These are phyloP conservation scores for Tolmerus cingulatus DNA, from an alignment of 2,888 invertebrate species.

Conservation along the genomic window DNA sequence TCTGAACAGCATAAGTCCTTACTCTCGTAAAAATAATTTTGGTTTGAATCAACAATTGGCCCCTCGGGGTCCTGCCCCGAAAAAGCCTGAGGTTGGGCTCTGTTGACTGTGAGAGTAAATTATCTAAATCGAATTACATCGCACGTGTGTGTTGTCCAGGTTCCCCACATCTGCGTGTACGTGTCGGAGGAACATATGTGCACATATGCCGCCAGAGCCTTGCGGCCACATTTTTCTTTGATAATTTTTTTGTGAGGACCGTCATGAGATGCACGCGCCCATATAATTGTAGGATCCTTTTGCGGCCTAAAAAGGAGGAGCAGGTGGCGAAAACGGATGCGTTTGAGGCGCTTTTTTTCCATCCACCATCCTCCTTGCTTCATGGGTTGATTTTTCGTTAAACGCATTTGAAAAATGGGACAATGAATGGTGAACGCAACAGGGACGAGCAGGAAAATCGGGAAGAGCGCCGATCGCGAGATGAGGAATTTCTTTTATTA, in stretches of 20 bases:
- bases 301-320: slow-evolving; percentile 30
- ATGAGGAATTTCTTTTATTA: neutral
- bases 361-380: neutral
- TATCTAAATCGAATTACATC: neutral
- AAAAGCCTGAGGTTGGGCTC: neutral
- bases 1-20: neutral
- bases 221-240: neutral
- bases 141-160: neutral
- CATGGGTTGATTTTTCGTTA: slow-evolving; percentile 6
- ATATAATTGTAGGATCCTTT: slow-evolving; percentile 28
- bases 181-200: slow-evolving; percentile 16
- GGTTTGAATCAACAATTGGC: neutral
- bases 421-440: neutral
- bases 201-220: slow-evolving; percentile 11
- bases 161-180: neutral
- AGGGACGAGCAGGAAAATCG: neutral
- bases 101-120: neutral
- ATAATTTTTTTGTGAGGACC: slow-evolving; percentile 3
- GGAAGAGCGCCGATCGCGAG: neutral
- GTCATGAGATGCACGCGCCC: slow-evolving; percentile 21
- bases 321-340: slow-evolving; percentile 43
- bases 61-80: neutral
- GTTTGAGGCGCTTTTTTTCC: slow-evolving; percentile 14
- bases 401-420: neutral
- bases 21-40: neutral